Percentiles rank a stretch among this genome's conserved stretches.
phyloP scores from a whole-genome alignment of 2,113 vertebrate species.

The Hippopotamus amphibius region DNA sequence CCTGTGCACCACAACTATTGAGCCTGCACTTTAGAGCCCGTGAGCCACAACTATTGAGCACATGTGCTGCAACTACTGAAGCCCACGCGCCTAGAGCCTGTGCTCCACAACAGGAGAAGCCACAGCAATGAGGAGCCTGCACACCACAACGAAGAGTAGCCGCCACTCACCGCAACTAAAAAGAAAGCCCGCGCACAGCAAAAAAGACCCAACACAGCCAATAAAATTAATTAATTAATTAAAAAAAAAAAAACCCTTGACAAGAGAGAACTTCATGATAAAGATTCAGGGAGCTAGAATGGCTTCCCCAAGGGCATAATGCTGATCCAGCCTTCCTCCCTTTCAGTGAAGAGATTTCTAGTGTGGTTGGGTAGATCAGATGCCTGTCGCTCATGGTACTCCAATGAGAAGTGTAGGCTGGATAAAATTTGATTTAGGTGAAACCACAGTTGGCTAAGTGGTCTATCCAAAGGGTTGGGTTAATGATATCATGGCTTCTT shows the following conservation, averaged over 20 bases:
- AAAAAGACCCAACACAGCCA: no score
- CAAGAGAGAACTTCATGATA: background rate
- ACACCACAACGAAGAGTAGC: no score
- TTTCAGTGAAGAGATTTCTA: background rate
- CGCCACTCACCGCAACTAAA: no score
- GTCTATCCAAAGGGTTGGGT: background rate
- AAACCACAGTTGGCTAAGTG: background rate
- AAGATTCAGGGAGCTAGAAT: background rate
- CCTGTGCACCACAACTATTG: no score
- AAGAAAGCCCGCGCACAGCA: no score
- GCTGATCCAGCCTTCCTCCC: background rate
- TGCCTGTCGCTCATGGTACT: background rate
- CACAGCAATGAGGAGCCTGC: no score
- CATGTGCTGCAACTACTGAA: no score
- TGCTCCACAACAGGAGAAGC: no score
- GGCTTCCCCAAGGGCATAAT: background rate
- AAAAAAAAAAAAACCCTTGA: background rate
- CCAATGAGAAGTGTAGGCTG: background rate
- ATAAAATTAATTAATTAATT: no score
- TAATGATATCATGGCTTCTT: background rate
- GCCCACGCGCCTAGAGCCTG: no score
- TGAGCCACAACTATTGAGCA: no score
- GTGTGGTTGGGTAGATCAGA: background rate
- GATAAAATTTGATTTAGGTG: background rate
- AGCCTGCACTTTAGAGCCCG: no score